Evolutionary conservation across 1,140 invertebrate species (phyloP), one percentile per base, ranked within the genome.

Genomic region (Sinonovacula constricta): DNA sequence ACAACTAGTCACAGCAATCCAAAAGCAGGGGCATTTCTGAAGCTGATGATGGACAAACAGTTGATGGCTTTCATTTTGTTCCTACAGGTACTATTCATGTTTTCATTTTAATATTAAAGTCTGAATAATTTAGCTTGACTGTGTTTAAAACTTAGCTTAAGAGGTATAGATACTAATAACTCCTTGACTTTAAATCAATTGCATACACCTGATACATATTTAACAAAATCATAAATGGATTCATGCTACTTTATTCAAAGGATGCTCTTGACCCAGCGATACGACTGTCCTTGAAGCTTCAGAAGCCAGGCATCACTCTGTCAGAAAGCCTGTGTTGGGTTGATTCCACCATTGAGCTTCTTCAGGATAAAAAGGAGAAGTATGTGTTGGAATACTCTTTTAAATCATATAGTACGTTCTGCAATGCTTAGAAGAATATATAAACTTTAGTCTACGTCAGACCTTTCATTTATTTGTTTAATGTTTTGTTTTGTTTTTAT

Each of bases 1-100:
- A 79, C 39, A n/a, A 3, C n/a, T 0, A 71, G 59, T 33, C 66
- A 79, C 33, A 14, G 14, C 26, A 79, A 79, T 66, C n/a, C 57
- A 63, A 79, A 79, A 22, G 76, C 34, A 39, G 67, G 39, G 26
- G n/a, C n/a, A n/a, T 33, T 79, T 7, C 12, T 31, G 2, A 79
- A 71, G 36, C 30, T 66, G 0, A 63, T 71, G 59, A 0, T 22
- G 1, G 59, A 66, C 30, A 71, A 31, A 18, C 2, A 45, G n/a
- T 1, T 71, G 22, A 33, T 70, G 33, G n/a, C 36, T 2, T 80
- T 65, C 57, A 51, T 31, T 14, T 14, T 79, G 10, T 79, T 79
- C 28, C 5, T 79, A n/a, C n/a, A 71, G 33, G 67, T 79, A 63
- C n/a, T n/a, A n/a, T n/a, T n/a, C n/a, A n/a, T n/a, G n/a, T n/a